These are phyloP conservation scores for Nematopogon swammerdamellus DNA, from an alignment of 2,888 invertebrate genomes.

Conservation along the genomic window DNA sequence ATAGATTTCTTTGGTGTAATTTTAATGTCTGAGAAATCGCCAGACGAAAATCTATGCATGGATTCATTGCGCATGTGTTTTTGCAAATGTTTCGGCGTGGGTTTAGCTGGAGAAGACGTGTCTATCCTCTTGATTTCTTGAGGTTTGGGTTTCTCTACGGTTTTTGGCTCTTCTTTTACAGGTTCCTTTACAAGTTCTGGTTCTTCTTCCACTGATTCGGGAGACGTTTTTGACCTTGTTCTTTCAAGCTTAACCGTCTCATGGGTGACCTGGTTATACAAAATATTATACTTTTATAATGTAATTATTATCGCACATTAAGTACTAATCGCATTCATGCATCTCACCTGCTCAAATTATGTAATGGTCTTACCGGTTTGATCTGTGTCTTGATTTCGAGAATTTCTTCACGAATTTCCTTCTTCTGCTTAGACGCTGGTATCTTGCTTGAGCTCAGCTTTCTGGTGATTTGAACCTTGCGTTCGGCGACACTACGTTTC, in stretches of 20 bases:
- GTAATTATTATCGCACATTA: constrained; percentile 6
- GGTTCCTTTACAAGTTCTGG: constrained; percentile 19
- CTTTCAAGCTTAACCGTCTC: constrained; percentile 36
- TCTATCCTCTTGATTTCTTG: constrained; percentile 40
- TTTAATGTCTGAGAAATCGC: constrained; percentile 50
- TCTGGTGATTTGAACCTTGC: constrained; percentile 72
- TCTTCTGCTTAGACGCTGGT: constrained; percentile 70
- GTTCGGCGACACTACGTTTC: constrained; percentile 71
- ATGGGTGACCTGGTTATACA: constrained; percentile 25
- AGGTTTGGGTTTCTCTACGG: constrained; percentile 31
- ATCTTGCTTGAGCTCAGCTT: constrained; percentile 68
- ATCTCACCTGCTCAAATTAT: too few relatives aligned
- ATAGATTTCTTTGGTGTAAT: constrained; percentile 43
- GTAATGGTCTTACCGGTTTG: constrained; percentile 45
- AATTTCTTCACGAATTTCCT: constrained; percentile 71
- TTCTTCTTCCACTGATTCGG: constrained; percentile 33
- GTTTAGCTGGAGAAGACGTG: constrained; percentile 44
- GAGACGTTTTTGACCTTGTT: constrained; percentile 38
- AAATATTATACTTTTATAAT: neutral
- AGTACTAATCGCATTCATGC: constrained; percentile 8
- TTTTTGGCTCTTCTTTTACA: constrained; percentile 30
- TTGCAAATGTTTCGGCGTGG: constrained; percentile 51
- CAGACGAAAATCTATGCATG: constrained; percentile 47
- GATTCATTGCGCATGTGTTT: constrained; percentile 53
- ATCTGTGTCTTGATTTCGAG: constrained; percentile 68